Evolutionary conservation across 1,140 invertebrate genomes (phyloP), one percentile per base, ranked within the genome.

Genomic region (Drosophila persimilis): DNA sequence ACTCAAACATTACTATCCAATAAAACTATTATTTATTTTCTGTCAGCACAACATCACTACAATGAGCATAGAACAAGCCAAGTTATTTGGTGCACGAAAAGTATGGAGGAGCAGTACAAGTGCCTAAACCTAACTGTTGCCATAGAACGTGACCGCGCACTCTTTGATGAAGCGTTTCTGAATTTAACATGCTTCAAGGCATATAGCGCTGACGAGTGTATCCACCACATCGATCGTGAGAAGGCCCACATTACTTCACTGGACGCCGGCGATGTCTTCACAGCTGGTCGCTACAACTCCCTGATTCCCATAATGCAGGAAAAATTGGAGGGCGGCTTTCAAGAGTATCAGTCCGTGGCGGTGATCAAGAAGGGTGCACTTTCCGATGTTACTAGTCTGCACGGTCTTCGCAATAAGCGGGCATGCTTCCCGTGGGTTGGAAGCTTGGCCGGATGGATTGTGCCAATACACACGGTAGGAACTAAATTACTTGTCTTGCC

Each of bases 381-480:
- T 3, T 86, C 92, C 3, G 93, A 94, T 71, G 93, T 98, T 0
- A 91, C 91, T 9, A 85, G 89, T 15, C 88, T 99, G 15, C 76
- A 93, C 54, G 94, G 96, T 78, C 90, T 99, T 2, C 91, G 95
- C 65, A 95, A 95, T 0, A 96, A 94, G 64, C 95, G 93, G 66
- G 97, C 96, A 17, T 99, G 98, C 91, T 98, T 98, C 92, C 94
- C 96, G 50, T 97, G 96, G 60, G 98, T 99, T 66, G 97, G 97
- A 35, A 96, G 95, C 17, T 92, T 97, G 60, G 97, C 97, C 61
- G 98, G 98, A 41, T 99, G 98, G 98, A 94, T 97, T 60, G 94
- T 98, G 80, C 98, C 98, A 6, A 94, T 99, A 73, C 93, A 97
- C 90, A 95, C 93, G 73, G 96, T 96, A 92, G 93, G 92, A 39